Evolutionary conservation across 2,797 vertebrate genomes (phyloP).

Genomic region (Todus mexicanus): DNA sequence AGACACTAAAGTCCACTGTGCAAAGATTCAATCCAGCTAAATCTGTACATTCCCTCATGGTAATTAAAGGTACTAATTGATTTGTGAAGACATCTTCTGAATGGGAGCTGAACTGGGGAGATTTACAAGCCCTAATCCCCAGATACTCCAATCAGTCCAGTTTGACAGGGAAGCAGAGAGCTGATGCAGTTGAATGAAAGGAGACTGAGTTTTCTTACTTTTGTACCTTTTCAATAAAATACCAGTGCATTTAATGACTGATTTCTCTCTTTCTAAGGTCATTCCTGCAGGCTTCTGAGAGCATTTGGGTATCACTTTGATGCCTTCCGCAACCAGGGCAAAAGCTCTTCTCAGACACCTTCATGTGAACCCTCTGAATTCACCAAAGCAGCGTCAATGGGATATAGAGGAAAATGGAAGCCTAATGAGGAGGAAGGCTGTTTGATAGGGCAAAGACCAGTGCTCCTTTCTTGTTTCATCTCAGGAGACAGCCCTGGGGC

Average conservation of each 20-base stretch:
- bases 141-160: not conserved
- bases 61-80: constrained; percentile 64
- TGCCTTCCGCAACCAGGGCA: not conserved
- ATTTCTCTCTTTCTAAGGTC: not conserved
- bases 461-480: not conserved
- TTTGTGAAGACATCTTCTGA: constrained; percentile 35
- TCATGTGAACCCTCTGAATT: not conserved
- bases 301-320: not conserved
- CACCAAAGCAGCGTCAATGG: not conserved
- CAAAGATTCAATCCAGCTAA: constrained; percentile 1
- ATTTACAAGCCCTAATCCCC: constrained; percentile 43
- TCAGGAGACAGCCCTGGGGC: not conserved
- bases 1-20: not conserved
- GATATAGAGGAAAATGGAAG: not conserved
- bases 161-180: not conserved
- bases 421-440: not conserved
- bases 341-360: not conserved
- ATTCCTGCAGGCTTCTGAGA: not conserved
- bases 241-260: constrained; percentile 10
- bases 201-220: not conserved
- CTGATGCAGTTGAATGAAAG: not conserved
- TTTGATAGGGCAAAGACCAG: not conserved
- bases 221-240: constrained; percentile 15
- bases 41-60: not conserved
- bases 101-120: not conserved